These are phyloP conservation scores for Loriculus beryllinus DNA, from an alignment of 2,797 vertebrate species.

Conservation along the genomic window DNA sequence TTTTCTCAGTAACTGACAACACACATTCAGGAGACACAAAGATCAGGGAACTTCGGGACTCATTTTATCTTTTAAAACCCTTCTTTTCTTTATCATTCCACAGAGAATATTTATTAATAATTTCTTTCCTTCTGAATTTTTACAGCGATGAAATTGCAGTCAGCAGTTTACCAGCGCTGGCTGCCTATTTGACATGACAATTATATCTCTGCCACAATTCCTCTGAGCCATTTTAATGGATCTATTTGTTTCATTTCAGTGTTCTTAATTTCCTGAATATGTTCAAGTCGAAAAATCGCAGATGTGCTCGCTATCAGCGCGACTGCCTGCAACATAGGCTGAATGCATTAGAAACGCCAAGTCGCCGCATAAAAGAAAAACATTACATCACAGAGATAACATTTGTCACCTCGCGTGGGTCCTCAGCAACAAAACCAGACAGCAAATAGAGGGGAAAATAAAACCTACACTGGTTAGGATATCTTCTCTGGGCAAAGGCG, in stretches of 20 bases:
- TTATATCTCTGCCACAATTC: conserved; percentile 54
- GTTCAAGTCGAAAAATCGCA: conserved; percentile 22
- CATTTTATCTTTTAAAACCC: conserved; percentile 15
- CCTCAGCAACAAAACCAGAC: neutral
- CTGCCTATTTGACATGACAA: conserved; percentile 55
- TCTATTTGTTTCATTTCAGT: conserved; percentile 64
- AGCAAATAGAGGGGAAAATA: neutral
- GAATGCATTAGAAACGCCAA: neutral
- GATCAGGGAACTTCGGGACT: conserved; percentile 11
- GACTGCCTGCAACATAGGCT: neutral
- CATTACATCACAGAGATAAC: conserved; percentile 47
- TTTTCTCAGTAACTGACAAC: neutral
- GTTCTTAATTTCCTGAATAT: conserved; percentile 68
- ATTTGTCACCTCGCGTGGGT: conserved; percentile 4
- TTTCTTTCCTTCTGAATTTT: conserved; percentile 23
- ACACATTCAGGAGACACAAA: neutral
- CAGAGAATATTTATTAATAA: conserved; percentile 29
- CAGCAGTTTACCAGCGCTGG: conserved; percentile 28
- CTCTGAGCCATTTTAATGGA: conserved; percentile 58
- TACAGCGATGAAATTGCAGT: neutral
- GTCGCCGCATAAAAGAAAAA: neutral
- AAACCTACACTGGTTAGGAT: neutral
- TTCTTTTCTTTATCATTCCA: neutral
- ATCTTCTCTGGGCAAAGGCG: conserved; percentile 17
- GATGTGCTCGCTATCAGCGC: conserved; percentile 10